Conservation (phyloP, 1,140 invertebrate species). For the Chelonus insularis region DNA sequence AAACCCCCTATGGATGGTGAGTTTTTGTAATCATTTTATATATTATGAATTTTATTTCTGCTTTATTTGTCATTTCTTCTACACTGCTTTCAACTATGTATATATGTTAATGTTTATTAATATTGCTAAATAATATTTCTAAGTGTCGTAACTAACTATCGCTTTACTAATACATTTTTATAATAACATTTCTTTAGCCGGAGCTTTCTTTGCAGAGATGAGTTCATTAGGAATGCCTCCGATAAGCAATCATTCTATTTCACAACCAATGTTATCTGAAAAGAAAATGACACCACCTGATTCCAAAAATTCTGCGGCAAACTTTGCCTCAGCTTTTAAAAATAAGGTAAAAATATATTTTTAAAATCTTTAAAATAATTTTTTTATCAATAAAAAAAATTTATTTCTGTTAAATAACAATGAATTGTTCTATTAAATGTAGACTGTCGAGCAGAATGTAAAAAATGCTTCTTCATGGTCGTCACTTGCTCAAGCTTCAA, state of each 20-base stretch:
- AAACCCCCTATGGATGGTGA: constrained; percentile 56
- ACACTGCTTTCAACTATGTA: too few relatives aligned
- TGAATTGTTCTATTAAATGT: constrained; percentile 10
- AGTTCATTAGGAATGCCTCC: constrained; percentile 49
- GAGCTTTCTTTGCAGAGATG: constrained; percentile 58
- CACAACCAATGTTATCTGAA: constrained; percentile 44
- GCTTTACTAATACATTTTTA: constrained; percentile 46
- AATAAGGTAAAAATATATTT: constrained; percentile 57
- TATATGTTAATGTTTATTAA: constrained; percentile 7
- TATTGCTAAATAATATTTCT: constrained; percentile 4
- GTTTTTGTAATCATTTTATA: constrained; percentile 29
- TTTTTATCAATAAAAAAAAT: too few relatives aligned
- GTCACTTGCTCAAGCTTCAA: constrained; percentile 79
- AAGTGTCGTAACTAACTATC: constrained; percentile 31
- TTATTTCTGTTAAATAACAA: too few relatives aligned
- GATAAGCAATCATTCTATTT: constrained; percentile 50
- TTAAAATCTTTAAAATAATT: background rate
- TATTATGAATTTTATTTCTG: background rate
- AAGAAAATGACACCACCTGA: constrained; percentile 57
- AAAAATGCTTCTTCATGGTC: constrained; percentile 94
- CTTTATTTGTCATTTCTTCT: background rate
- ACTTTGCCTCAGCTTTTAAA: constrained; percentile 70
- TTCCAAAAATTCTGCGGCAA: constrained; percentile 61
- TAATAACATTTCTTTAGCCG: constrained; percentile 46
- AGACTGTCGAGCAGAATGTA: constrained; percentile 69